A percentile compares a stretch with the other conserved stretches of the same genome.
Evolutionary conservation across 2,888 invertebrate genomes (phyloP).

Genomic region (Cheilosia vernalis): DNA sequence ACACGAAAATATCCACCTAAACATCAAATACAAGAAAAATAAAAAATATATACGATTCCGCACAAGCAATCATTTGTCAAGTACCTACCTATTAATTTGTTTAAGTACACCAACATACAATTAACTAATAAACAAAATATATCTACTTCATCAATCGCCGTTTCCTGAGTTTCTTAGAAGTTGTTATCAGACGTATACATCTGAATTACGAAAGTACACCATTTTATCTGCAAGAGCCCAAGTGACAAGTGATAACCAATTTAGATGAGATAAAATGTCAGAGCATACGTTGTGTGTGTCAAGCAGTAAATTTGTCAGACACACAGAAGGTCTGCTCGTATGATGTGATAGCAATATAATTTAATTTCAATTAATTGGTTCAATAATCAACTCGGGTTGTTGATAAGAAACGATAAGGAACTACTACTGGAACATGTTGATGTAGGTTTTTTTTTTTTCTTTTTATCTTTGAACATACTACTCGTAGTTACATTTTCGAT

Average conservation of each 20-base stretch:
- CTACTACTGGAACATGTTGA: constrained; percentile 39
- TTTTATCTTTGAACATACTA: neutral
- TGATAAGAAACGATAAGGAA: constrained; percentile 23
- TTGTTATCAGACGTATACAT: constrained; percentile 36
- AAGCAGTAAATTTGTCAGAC: constrained; percentile 16
- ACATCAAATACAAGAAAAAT: neutral
- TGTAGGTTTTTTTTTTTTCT: neutral
- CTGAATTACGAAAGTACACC: constrained; percentile 36
- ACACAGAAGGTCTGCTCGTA: neutral
- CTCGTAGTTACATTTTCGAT: too few species aligned
- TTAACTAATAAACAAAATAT: constrained; percentile 7
- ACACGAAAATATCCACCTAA: neutral
- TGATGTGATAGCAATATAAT: constrained; percentile 42
- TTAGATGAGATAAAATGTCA: constrained; percentile 43
- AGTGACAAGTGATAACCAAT: constrained; percentile 58
- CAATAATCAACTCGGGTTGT: constrained; percentile 40
- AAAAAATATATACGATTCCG: neutral
- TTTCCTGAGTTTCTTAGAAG: constrained; percentile 1
- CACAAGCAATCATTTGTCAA: constrained; percentile 3
- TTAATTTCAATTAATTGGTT: constrained; percentile 57
- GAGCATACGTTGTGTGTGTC: constrained; percentile 12
- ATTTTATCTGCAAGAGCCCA: constrained; percentile 45
- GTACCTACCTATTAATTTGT: constrained; percentile 18
- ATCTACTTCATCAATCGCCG: constrained; percentile 9
- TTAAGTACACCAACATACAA: constrained; percentile 3